These are phyloP conservation scores for Miichthys miiuy DNA, from an alignment of 2,797 vertebrate genomes.

Conservation along the genomic window DNA sequence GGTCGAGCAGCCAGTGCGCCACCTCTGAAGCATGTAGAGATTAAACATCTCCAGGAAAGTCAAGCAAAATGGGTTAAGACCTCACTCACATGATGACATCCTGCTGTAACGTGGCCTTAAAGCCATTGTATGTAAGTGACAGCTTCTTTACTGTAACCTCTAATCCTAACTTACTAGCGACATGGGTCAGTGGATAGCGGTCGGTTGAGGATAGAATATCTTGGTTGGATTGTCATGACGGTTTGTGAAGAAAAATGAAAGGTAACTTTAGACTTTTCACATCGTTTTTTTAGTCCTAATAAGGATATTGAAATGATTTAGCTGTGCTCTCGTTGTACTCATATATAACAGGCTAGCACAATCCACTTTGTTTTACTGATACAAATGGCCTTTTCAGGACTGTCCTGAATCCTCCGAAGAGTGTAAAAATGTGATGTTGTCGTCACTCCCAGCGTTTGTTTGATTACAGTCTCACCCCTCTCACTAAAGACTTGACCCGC, in stretches of 20 bases:
- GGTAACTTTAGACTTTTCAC: neutral
- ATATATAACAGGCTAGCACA: neutral
- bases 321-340: neutral
- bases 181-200: neutral
- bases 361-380: neutral
- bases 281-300: neutral
- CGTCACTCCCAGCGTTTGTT: conserved; percentile 39
- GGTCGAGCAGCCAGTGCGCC: neutral
- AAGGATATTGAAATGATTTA: neutral
- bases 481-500: conserved; percentile 63
- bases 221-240: neutral
- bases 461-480: conserved; percentile 57
- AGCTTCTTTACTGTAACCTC: neutral
- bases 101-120: conserved; percentile 8
- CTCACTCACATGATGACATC: neutral
- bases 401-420: conserved; percentile 4
- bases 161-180: neutral
- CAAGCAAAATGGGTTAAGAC: conserved; percentile 9
- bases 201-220: neutral
- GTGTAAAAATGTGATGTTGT: conserved; percentile 33
- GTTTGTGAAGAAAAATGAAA: neutral
- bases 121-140: neutral
- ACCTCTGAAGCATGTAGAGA: conserved; percentile 14
- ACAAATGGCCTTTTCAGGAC: conserved; percentile 6
- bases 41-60: conserved; percentile 9